Percentiles rank a stretch among this genome's conserved stretches.
Evolutionary conservation across 2,888 invertebrate genomes (phyloP).

Genomic region (Chrysodeixis includens): DNA sequence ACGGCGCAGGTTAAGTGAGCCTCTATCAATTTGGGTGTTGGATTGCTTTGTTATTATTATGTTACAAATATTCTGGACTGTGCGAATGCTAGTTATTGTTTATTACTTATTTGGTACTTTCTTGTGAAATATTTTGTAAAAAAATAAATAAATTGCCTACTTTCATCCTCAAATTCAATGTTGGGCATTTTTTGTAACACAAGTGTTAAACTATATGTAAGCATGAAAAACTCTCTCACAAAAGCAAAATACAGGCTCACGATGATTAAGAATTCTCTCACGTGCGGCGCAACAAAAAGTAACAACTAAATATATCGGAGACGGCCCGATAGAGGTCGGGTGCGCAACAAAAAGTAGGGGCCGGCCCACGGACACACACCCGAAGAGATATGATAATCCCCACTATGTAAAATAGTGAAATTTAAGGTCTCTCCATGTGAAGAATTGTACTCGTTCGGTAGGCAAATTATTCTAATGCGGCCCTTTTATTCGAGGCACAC

Average conservation of each 20-base stretch:
- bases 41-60: constrained; percentile 63
- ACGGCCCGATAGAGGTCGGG: constrained; percentile 86
- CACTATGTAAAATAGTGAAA: constrained; percentile 89
- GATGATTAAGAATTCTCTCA: constrained; percentile 85
- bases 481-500: constrained; percentile 89
- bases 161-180: constrained; percentile 29
- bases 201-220: constrained; percentile 54
- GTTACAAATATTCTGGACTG: constrained; percentile 20
- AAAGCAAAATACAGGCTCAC: constrained; percentile 69
- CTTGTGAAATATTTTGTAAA: too few relatives aligned
- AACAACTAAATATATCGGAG: constrained; percentile 89
- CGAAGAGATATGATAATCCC: constrained; percentile 88
- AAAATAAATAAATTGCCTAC: background rate
- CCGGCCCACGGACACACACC: constrained; percentile 75
- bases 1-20: constrained; percentile 79
- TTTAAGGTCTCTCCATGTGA: constrained; percentile 89
- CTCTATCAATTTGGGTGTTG: constrained; percentile 71
- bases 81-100: background rate
- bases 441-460: constrained; percentile 86
- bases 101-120: constrained; percentile 14
- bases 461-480: constrained; percentile 88
- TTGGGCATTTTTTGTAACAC: constrained; percentile 13
- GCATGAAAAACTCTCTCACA: constrained; percentile 62
- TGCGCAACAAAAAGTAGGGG: constrained; percentile 86
- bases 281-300: constrained; percentile 87